Conservation (phyloP, 2,113 vertebrate species). For the Psittacula cyanocephala region DNA sequence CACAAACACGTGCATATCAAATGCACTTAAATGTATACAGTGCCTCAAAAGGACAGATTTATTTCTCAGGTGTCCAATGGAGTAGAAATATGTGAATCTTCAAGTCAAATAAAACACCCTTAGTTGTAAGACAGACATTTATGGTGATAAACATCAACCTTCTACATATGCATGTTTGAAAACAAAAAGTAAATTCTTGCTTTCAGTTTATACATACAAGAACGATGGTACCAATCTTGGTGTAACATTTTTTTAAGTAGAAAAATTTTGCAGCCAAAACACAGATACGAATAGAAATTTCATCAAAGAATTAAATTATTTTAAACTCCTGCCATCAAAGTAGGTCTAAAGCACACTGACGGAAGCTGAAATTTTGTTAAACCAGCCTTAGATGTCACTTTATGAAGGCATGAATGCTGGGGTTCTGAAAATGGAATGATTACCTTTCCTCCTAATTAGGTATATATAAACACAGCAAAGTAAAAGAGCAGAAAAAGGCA, state of each 20-base stretch:
- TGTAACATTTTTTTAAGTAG: background rate
- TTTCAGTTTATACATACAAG: background rate
- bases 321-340: background rate
- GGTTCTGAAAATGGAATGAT: background rate
- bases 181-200: background rate
- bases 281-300: background rate
- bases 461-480: background rate
- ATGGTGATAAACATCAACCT: background rate
- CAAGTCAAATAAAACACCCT: background rate
- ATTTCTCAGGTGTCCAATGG: background rate
- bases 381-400: background rate
- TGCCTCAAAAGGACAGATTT: background rate
- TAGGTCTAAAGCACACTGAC: background rate
- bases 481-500: background rate
- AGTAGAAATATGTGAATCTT: background rate
- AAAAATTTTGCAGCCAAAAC: background rate
- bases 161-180: background rate
- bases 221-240: background rate
- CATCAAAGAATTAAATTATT: background rate
- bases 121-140: background rate
- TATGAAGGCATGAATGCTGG: background rate
- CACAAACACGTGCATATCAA: background rate
- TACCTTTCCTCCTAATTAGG: background rate
- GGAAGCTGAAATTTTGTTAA: background rate
- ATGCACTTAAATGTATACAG: background rate